Evolutionary conservation across 2,888 invertebrate species (phyloP).

Genomic region (Hofmannophila pseudospretella): DNA sequence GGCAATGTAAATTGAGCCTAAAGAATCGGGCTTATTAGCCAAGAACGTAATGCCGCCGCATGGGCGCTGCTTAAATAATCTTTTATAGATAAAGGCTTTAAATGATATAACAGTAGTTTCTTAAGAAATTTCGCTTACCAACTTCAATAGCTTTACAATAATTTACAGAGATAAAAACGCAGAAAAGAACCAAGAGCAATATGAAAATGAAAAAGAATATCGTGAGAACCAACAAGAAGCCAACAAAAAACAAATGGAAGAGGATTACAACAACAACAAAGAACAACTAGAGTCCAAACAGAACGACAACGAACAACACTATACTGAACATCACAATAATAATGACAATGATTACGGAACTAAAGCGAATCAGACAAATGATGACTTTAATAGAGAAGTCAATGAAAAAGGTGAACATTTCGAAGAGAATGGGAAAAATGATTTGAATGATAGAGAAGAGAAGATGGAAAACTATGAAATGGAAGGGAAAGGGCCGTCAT

Average conservation of each 20-base stretch:
- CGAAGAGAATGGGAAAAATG: slow-evolving; percentile 26
- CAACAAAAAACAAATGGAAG: slow-evolving; percentile 27
- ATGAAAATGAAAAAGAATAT: slow-evolving; percentile 30
- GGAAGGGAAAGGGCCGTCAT: slow-evolving; percentile 26
- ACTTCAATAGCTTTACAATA: too few species aligned
- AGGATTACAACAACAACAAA: slow-evolving; percentile 27
- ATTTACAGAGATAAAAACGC: slow-evolving; percentile 18
- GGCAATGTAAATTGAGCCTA: too few species aligned
- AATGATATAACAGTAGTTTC: too few species aligned
- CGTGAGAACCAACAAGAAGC: slow-evolving; percentile 25
- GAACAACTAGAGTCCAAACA: slow-evolving; percentile 25
- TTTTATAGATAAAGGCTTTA: too few species aligned
- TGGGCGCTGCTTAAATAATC: too few species aligned
- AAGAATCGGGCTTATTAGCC: too few species aligned
- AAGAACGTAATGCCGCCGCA: too few species aligned
- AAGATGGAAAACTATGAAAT: slow-evolving; percentile 27
- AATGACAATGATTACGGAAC: slow-evolving; percentile 11
- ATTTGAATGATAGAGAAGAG: slow-evolving; percentile 22
- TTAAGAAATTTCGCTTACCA: too few species aligned
- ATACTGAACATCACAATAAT: slow-evolving; percentile 17
- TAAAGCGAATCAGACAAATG: slow-evolving; percentile 14
- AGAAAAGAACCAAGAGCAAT: slow-evolving; percentile 26
- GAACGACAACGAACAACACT: slow-evolving; percentile 27
- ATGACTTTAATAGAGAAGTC: slow-evolving; percentile 15
- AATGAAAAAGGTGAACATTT: slow-evolving; percentile 27